Conservation (phyloP, 2,113 vertebrate species). For the Corythaixoides concolor region DNA sequence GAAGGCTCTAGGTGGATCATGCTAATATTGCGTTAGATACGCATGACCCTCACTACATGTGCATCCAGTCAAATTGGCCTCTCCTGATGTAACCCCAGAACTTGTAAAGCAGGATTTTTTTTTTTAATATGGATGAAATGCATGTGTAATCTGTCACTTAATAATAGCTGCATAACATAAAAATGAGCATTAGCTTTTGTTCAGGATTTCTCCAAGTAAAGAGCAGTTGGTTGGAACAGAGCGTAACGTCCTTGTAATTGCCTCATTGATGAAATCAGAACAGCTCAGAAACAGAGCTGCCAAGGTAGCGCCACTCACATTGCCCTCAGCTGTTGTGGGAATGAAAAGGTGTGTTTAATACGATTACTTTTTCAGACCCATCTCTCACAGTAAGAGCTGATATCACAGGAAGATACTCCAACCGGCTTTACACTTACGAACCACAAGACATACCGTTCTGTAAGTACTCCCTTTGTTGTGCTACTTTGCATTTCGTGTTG, state of each 20-base stretch:
- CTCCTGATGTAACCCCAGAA: neutral
- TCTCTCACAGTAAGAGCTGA: constrained; percentile 93
- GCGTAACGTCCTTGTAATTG: rapidly evolving
- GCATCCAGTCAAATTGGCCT: neutral
- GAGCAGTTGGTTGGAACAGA: neutral
- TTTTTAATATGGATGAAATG: neutral
- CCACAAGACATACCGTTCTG: constrained; percentile 79
- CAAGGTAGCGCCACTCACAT: rapidly evolving
- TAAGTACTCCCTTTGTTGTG: constrained; percentile 69
- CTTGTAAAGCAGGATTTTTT: neutral
- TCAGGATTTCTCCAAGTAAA: neutral
- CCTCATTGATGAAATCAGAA: neutral
- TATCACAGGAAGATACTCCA: constrained; percentile 85
- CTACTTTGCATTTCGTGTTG: neutral
- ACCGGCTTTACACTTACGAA: constrained; percentile 90
- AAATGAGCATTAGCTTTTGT: neutral
- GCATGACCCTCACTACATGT: too few relatives aligned
- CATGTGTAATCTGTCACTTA: neutral
- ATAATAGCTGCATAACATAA: neutral
- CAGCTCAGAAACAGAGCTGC: neutral
- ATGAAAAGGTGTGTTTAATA: neutral
- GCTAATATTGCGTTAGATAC: neutral
- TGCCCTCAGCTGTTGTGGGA: neutral
- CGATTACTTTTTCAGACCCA: constrained; percentile 79
- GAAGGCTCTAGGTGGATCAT: neutral